A percentile compares a stretch with the other conserved stretches of the same genome.
Evolutionary conservation across 1,140 invertebrate genomes (phyloP).

Genomic region (Micrasema longulum): DNA sequence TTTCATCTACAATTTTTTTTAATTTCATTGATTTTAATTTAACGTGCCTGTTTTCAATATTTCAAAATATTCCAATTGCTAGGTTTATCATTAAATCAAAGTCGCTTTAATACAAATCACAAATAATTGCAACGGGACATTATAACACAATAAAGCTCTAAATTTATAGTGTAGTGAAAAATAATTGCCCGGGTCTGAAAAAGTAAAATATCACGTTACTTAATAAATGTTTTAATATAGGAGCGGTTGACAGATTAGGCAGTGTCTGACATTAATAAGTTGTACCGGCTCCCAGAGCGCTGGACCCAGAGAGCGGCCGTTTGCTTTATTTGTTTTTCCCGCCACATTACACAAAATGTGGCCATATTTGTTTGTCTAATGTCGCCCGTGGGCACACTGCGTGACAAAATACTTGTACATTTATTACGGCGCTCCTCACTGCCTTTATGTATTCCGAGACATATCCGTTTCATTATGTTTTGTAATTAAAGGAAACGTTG

Average conservation of each 20-base stretch:
- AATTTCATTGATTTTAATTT: too few species aligned
- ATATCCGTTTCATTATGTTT: slow-evolving; percentile 3
- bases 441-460: neutral
- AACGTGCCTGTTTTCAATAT: too few species aligned
- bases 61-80: too few species aligned
- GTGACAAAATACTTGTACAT: slow-evolving; percentile 28
- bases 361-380: slow-evolving; percentile 33
- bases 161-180: too few species aligned
- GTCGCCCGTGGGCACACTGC: slow-evolving; percentile 11
- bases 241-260: slow-evolving; percentile 17
- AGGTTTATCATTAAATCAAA: too few species aligned
- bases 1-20: too few species aligned
- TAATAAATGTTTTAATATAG: neutral
- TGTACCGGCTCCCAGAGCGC: neutral
- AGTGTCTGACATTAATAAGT: slow-evolving; percentile 20
- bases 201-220: too few species aligned
- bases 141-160: too few species aligned
- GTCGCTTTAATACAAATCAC: too few species aligned
- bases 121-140: too few species aligned
- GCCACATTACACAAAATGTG: slow-evolving; percentile 32
- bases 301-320: slow-evolving; percentile 4
- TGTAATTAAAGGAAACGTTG: slow-evolving; percentile 7
- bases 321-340: slow-evolving; percentile 32
- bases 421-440: neutral
- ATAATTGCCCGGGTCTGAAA: too few species aligned